Base-by-base conservation (phyloP, 2,888 invertebrate species). In the Coremacera marginata region DNA sequence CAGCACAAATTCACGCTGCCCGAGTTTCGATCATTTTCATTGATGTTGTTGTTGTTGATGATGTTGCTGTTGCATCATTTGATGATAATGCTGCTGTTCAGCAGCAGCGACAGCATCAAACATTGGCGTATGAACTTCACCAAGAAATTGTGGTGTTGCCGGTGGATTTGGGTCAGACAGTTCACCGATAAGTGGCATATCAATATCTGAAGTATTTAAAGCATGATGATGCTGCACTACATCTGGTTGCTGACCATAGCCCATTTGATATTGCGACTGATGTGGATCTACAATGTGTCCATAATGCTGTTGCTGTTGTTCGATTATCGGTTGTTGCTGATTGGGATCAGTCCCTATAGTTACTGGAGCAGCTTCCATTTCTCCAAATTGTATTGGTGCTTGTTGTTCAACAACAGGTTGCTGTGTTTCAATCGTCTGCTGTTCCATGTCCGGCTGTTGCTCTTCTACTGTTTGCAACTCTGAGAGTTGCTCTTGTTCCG, bases 41-140 rank as follows among this genome's bases (percentile, higher is more conserved):
- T 80, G 80, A 77, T 81, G 81, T 60, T 79, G 81, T 82, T 86
- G 85, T 3, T 84, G 81, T 37, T 79, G 78, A 67, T 81, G 82
- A 34, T 85, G 81, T 9, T 82, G 82, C 34, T 82, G 82, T 19
- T 83, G 83, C 82, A 82, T 81, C 81, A 82, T 80, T 78, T 82
- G 82, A 80, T 86, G 86, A 70, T 87, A 87, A 79, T 87, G 87
- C 71, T 87, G 87, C 78, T 87, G 87, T 81, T 87, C 86, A 70
- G 86, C 87, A 60, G 86, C 87, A 44, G 87, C 86, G 49, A 85
- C 86, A 0, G 88, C 87, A 82, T 87, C 87, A 74, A 87, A 87
- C 88, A 87, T 87, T 34, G 87, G 87, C 0, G 88, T 88, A 74
- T 87, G 87, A 2, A 87, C 88, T 71, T 87, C 87, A 5, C 87